Evolutionary conservation across 2,888 invertebrate genomes (phyloP).

Genomic region (Merodon equestris): DNA sequence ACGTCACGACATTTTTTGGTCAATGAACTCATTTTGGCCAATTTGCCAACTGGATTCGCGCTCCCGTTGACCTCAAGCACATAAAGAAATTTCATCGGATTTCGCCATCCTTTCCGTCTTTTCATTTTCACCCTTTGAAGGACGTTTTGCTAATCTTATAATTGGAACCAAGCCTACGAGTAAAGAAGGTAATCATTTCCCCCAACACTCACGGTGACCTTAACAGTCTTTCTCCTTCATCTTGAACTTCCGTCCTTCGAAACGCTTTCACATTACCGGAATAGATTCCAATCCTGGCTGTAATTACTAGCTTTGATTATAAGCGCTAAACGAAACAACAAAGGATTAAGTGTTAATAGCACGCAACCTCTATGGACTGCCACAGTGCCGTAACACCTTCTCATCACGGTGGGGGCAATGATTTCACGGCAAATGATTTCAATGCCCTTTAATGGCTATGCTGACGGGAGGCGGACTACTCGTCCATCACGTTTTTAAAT

Average conservation of each 20-base stretch:
- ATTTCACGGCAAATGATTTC: slow-evolving; percentile 31
- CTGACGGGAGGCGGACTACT: not conserved
- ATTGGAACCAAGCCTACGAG: too few species aligned
- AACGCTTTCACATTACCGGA: not conserved
- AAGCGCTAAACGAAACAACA: slow-evolving; percentile 29
- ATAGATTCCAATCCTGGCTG: slow-evolving; percentile 5
- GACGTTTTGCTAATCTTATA: too few species aligned
- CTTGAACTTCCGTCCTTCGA: slow-evolving; percentile 1
- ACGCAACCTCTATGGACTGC: slow-evolving; percentile 29
- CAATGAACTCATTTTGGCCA: too few species aligned
- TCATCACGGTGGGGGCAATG: not conserved
- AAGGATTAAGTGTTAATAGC: slow-evolving; percentile 39
- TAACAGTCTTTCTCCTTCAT: too few species aligned
- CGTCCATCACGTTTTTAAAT: not conserved
- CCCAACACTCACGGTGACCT: too few species aligned
- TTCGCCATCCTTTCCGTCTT: too few species aligned
- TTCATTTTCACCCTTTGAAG: too few species aligned
- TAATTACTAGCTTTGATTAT: slow-evolving; percentile 30
- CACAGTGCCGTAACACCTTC: not conserved
- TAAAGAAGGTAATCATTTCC: too few species aligned
- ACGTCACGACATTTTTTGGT: too few species aligned
- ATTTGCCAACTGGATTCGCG: too few species aligned
- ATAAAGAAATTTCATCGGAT: too few species aligned
- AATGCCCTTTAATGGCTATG: not conserved
- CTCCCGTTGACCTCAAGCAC: too few species aligned